phyloP scores from a whole-genome alignment of 2,113 vertebrate species.

The Scortum barcoo region DNA sequence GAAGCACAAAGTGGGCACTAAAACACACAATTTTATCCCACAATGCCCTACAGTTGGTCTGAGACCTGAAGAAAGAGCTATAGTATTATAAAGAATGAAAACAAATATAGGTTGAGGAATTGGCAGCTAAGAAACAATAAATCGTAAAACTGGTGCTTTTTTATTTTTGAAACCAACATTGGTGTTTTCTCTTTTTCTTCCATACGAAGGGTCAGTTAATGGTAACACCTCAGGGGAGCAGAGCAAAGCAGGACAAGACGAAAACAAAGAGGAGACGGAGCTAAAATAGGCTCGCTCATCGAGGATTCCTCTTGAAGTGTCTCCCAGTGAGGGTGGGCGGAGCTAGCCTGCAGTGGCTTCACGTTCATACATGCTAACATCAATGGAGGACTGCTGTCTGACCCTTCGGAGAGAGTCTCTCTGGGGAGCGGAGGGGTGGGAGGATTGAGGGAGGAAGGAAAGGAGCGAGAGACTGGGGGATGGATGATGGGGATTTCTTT shows the following conservation, averaged over 20 bases:
- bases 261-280: constrained; percentile 59
- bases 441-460: constrained; percentile 12
- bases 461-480: neutral
- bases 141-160: neutral
- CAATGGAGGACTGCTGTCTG: constrained; percentile 66
- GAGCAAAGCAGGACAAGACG: constrained; percentile 29
- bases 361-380: constrained; percentile 50
- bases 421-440: constrained; percentile 36
- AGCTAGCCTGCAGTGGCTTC: constrained; percentile 60
- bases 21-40: neutral
- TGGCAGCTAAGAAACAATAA: neutral
- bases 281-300: constrained; percentile 62
- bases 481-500: constrained; percentile 20
- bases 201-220: constrained; percentile 51
- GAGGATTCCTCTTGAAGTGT: constrained; percentile 76
- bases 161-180: neutral
- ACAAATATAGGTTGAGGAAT: neutral
- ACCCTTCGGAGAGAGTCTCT: constrained; percentile 42
- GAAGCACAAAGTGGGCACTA: neutral
- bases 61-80: neutral
- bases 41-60: neutral
- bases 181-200: constrained; percentile 14
- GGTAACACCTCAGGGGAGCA: constrained; percentile 61
- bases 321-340: constrained; percentile 57
- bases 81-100: neutral